phyloP scores from a whole-genome alignment of 2,888 invertebrate species.

The Ptilodon capucinus region DNA sequence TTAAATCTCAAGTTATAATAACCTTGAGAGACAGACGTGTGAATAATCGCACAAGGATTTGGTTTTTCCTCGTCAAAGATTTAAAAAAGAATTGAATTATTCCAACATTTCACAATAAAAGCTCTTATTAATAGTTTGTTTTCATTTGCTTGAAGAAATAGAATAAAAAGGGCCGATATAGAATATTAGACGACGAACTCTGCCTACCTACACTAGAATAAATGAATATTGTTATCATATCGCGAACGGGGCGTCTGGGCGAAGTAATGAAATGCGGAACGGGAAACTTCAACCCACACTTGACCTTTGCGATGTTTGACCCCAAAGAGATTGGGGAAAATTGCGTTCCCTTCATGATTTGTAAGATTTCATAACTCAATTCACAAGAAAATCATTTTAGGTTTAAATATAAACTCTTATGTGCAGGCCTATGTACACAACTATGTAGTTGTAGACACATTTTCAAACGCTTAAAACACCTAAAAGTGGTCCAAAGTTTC shows the following conservation, averaged over 20 bases:
- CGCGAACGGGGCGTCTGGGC: not conserved
- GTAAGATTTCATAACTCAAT: too few relatives aligned
- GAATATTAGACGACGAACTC: not conserved
- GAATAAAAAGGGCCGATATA: too few relatives aligned
- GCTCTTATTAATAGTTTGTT: too few relatives aligned
- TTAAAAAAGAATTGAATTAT: not conserved
- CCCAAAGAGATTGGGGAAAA: not conserved
- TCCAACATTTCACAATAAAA: too few relatives aligned
- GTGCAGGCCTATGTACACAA: too few relatives aligned
- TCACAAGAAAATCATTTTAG: too few relatives aligned
- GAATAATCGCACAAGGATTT: not conserved
- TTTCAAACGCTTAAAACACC: too few relatives aligned
- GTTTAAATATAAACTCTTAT: too few relatives aligned
- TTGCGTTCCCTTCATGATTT: too few relatives aligned
- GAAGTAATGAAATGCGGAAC: conserved; percentile 2
- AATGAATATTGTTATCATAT: not conserved
- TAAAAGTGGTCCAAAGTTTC: too few relatives aligned
- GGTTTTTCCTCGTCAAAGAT: not conserved
- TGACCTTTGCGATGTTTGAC: conserved; percentile 15
- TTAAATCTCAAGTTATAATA: not conserved
- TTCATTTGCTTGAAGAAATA: too few relatives aligned
- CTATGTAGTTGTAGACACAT: too few relatives aligned
- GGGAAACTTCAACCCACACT: conserved; percentile 10
- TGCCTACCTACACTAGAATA: not conserved
- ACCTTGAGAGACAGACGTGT: not conserved